phyloP scores from a whole-genome alignment of 2,888 invertebrate genomes.

The Cryptocheilus praepositus region DNA sequence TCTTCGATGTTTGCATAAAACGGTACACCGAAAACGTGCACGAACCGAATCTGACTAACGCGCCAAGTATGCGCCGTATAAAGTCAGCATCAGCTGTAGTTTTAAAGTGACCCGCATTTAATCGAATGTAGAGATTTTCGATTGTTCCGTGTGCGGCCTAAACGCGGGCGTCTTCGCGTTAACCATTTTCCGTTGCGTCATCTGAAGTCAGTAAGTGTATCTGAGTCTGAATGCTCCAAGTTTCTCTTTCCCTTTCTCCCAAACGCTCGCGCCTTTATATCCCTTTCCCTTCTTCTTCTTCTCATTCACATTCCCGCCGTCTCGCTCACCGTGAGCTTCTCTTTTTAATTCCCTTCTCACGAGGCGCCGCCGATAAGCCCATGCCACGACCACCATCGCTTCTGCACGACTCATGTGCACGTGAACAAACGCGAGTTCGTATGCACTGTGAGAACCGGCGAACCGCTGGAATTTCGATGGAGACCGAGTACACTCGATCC shows the following conservation, averaged over 20 bases:
- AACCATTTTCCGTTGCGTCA: neutral
- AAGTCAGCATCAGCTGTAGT: too few relatives aligned
- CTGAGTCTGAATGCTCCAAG: neutral
- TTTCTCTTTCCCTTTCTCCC: conserved; percentile 1
- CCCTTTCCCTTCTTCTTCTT: conserved; percentile 8
- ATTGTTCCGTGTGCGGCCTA: neutral
- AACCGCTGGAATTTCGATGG: conserved; percentile 50
- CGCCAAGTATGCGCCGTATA: too few relatives aligned
- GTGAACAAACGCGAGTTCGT: conserved; percentile 27
- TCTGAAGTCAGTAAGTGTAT: too few relatives aligned
- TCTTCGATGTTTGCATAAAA: too few relatives aligned
- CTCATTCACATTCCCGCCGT: conserved; percentile 5
- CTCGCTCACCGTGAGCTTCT: conserved; percentile 19
- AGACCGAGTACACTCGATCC: conserved; percentile 34
- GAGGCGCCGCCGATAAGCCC: conserved; percentile 48
- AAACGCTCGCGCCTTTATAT: conserved; percentile 9
- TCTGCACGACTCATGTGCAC: conserved; percentile 39
- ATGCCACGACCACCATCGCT: conserved; percentile 22
- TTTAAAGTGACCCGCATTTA: too few relatives aligned
- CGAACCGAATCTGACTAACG: too few relatives aligned
- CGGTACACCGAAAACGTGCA: too few relatives aligned
- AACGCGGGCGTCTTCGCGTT: neutral
- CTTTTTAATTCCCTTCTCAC: conserved; percentile 27
- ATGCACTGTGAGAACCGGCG: conserved; percentile 34
- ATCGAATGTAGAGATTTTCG: too few relatives aligned